These are phyloP conservation scores for Coenonympha glycerion DNA, from an alignment of 2,888 invertebrate genomes.

Conservation along the genomic window DNA sequence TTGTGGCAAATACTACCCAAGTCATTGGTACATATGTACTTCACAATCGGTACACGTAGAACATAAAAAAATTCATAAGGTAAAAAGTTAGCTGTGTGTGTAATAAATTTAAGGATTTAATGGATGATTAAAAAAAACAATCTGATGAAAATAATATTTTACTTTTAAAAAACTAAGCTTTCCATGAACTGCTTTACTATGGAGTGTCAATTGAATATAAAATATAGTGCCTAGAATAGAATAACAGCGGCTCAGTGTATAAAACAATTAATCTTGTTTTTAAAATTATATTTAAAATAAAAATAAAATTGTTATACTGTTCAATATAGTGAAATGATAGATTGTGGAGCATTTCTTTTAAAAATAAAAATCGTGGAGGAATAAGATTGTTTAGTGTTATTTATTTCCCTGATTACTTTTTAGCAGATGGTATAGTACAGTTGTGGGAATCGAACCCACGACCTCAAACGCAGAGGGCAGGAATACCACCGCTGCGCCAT, in stretches of 20 bases:
- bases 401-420: background rate
- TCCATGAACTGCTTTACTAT: conserved; percentile 36
- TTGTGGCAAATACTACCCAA: too few species aligned
- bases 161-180: conserved; percentile 22
- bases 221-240: conserved; percentile 72
- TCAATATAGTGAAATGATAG: conserved; percentile 32
- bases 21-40: too few species aligned
- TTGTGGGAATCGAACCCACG: too few species aligned
- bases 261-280: conserved; percentile 18
- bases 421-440: too few species aligned
- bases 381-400: conserved; percentile 1
- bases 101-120: too few species aligned
- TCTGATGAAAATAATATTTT: conserved; percentile 7
- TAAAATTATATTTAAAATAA: conserved; percentile 7
- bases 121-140: background rate
- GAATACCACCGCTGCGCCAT: too few species aligned
- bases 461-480: too few species aligned
- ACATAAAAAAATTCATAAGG: too few species aligned
- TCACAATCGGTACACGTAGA: too few species aligned
- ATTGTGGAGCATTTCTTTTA: conserved; percentile 42
- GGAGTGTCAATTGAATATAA: conserved; percentile 70
- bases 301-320: conserved; percentile 24
- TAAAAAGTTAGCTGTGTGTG: too few species aligned
- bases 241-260: conserved; percentile 45
- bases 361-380: conserved; percentile 47